Conservation (phyloP, 2,888 invertebrate genomes). For the Aspidapion aeneum region DNA sequence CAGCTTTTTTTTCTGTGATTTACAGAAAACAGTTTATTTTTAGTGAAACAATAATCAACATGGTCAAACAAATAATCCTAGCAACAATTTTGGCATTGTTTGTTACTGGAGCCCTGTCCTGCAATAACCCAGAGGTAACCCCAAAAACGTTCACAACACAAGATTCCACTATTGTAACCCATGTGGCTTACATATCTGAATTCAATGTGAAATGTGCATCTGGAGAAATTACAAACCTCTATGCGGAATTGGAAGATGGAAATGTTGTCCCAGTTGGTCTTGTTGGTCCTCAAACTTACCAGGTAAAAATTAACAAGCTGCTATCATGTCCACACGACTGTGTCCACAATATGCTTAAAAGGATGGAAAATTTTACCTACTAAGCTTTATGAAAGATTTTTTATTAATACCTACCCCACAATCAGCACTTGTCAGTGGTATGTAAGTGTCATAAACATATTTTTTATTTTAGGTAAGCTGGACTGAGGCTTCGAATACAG, state of each 20-base stretch:
- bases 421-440: no score
- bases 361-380: no score
- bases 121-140: constrained; percentile 63
- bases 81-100: constrained; percentile 24
- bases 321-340: no score
- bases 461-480: constrained; percentile 76
- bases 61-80: constrained; percentile 23
- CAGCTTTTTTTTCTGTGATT: no score
- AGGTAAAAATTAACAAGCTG: no score
- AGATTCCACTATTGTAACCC: constrained; percentile 88
- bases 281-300: constrained; percentile 74
- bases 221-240: constrained; percentile 60
- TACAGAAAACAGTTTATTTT: neutral
- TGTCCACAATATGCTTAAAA: no score
- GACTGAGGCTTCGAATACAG: constrained; percentile 83
- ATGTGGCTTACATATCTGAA: constrained; percentile 88
- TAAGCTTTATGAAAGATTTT: no score
- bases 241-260: constrained; percentile 86
- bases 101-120: constrained; percentile 42
- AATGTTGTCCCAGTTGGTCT: constrained; percentile 81
- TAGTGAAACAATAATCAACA: constrained; percentile 15
- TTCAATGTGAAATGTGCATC: constrained; percentile 81
- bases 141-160: constrained; percentile 86
- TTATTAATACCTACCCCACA: constrained; percentile 9
- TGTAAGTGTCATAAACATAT: no score